A percentile compares a stretch with the other conserved stretches of the same genome.
These are phyloP conservation scores for Oreochromis niloticus DNA, from an alignment of 2,113 vertebrate genomes.

Conservation along the genomic window DNA sequence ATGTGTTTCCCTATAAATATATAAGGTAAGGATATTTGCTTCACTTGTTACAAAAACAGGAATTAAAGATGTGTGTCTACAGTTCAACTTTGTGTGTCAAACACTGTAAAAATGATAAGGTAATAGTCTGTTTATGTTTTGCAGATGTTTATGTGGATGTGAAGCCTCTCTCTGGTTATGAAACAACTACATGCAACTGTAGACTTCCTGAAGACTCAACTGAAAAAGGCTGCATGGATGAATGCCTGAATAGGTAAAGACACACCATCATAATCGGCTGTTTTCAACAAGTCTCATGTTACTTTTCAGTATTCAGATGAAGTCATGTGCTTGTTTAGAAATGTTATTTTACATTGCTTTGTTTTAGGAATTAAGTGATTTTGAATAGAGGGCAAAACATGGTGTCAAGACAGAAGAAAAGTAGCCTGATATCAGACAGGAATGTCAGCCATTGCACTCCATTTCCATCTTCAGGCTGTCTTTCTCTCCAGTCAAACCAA, in stretches of 20 bases:
- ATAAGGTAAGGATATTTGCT: not conserved
- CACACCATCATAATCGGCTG: too few species aligned
- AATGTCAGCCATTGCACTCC: not conserved
- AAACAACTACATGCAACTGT: conserved; percentile 95
- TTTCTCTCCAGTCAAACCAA: not conserved
- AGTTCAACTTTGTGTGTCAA: not conserved
- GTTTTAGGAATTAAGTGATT: not conserved
- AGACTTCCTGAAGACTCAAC: conserved; percentile 73
- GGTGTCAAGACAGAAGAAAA: not conserved
- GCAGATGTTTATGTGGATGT: conserved; percentile 95
- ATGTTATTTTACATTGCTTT: not conserved
- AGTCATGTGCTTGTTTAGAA: not conserved
- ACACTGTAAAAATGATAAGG: not conserved
- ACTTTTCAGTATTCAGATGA: not conserved
- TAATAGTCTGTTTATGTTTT: not conserved
- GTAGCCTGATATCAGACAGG: not conserved
- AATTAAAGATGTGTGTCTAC: not conserved
- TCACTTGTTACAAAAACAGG: not conserved
- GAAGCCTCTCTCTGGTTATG: conserved; percentile 94
- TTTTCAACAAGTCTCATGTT: not conserved
- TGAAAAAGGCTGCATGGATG: conserved; percentile 87
- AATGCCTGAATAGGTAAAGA: conserved; percentile 91
- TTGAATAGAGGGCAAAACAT: not conserved
- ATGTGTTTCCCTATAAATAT: not conserved
- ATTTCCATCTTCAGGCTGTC: not conserved